These are phyloP conservation scores for Heterodera carotae DNA, from an alignment of 1,140 invertebrate species.

Conservation along the genomic window DNA sequence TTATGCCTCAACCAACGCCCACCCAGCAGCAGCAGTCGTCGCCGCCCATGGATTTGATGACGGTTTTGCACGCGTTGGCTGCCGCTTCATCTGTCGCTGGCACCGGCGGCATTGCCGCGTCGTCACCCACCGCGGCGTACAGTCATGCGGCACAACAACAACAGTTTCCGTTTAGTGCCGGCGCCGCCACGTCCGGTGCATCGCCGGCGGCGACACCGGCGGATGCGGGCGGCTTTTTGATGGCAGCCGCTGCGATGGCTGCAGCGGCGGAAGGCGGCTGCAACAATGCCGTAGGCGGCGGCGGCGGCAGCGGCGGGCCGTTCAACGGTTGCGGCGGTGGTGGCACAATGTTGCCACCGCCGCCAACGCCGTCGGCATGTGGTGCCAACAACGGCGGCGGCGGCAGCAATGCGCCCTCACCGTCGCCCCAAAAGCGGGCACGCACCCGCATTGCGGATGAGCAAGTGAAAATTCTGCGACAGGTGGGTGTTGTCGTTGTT, in stretches of 20 bases:
- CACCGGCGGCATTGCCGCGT: background rate
- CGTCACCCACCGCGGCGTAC: background rate
- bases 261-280: constrained; percentile 77
- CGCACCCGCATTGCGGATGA: constrained; percentile 95
- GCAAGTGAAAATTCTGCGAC: constrained; percentile 96
- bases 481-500: constrained; percentile 1
- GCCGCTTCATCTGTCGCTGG: background rate
- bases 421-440: constrained; percentile 84
- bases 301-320: background rate
- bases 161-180: background rate
- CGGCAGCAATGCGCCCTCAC: constrained; percentile 69
- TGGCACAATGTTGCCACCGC: too few relatives aligned
- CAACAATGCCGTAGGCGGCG: constrained; percentile 63
- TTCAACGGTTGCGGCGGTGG: background rate
- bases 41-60: constrained; percentile 1
- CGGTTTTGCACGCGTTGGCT: constrained; percentile 1
- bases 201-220: background rate
- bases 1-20: too few relatives aligned
- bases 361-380: constrained; percentile 75
- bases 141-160: background rate
- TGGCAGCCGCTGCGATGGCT: constrained; percentile 71
- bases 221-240: constrained; percentile 68
- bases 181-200: background rate
- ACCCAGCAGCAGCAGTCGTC: background rate
- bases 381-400: constrained; percentile 1